Base-by-base conservation (phyloP, 2,888 invertebrate species). In the Torymus texanus region DNA sequence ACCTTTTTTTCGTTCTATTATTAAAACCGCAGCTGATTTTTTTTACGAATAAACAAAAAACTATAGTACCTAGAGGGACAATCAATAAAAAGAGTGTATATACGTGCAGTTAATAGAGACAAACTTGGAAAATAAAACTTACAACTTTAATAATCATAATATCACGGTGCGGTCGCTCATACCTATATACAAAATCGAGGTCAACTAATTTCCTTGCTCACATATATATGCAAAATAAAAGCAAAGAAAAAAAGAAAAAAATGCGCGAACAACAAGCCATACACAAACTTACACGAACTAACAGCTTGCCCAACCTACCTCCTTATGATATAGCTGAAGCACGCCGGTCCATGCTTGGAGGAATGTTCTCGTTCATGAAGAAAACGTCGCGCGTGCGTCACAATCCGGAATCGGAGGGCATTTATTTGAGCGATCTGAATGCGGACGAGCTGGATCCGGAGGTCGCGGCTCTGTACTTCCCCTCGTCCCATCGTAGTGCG, bases 341-440 rank as follows among this genome's bases (percentile, higher is more conserved):
- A 82, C 92, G 92, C 84, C 90, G 91, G 82, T 97, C 97, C 59
- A 96, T 97, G 93, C 92, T 97, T 82, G 95, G 96, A 88, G 96
- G 95, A 85, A 96, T 98, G 95, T 96, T 98, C 90, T 95, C 96
- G 84, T 98, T 98, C 91, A 98, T 98, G 95, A 94, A 95, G 90
- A 94, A 94, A 86, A 94, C 93, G 58, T 90, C 90, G 80, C 92
- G 93, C 84, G 91, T 93, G 85, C 91, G 93, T 82, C 93, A 92
- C 85, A 92, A 92, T 86, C 92, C 92, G 41, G 93, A 93, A 86
- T 91, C 94, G 14, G 96, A 95, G 84, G 97, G 97, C 76, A 95
- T 98, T 83, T 98, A 98, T 91, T 92, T 98, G 79, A 97, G 97
- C 75, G 98, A 98, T 88, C 92, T 97, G 81, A 97, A 97, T 88